Base-by-base conservation (phyloP, 1,140 invertebrate genomes). In the Drosophila obscura region DNA sequence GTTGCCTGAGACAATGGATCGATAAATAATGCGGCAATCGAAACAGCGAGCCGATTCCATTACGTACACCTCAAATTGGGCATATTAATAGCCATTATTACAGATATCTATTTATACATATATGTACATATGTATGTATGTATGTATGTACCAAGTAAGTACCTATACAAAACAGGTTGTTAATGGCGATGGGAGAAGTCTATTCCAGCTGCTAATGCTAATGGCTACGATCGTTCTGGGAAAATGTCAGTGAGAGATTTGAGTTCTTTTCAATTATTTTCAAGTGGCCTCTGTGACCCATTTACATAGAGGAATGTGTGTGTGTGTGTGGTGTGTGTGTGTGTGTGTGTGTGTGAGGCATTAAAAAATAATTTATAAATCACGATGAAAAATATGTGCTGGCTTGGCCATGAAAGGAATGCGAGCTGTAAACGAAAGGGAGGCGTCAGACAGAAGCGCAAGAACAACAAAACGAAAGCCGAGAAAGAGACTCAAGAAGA, bases 381-480 rank as follows among this genome's bases (percentile, higher is more conserved):
- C 57, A 59, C 60, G 55, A 63, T 26, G 61, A 66, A 60, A 56
- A 62, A 66, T 78, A 60, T 71, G 45, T 55, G 65, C 44, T 39
- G 28, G 19, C 35, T 56, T 56, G 74, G 56, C 71, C 73, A 62
- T 76, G 68, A 66, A 68, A 87, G 80, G 83, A 85, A 85, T 85
- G 62, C 75, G 64, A 50, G 50, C 49, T 52, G 56, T 41, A 15
- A 55, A 43, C 45, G 51, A 55, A 85, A 71, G 69, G 74, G 79
- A 78, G 69, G 57, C 16, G 49, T 24, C 57, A 73, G 28, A 71
- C 43, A 26, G n/a, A 44, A 24, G 72, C 5, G 59, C 52, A 46
- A 67, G 77, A 77, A 80, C 51, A 74, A 66, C 51, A 77, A 83
- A 89, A 80, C 61, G 76, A 80, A 84, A 87, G 84, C 83, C 78